Evolutionary conservation across 2,888 invertebrate genomes (phyloP).

Genomic region (Eupithecia exiguata): DNA sequence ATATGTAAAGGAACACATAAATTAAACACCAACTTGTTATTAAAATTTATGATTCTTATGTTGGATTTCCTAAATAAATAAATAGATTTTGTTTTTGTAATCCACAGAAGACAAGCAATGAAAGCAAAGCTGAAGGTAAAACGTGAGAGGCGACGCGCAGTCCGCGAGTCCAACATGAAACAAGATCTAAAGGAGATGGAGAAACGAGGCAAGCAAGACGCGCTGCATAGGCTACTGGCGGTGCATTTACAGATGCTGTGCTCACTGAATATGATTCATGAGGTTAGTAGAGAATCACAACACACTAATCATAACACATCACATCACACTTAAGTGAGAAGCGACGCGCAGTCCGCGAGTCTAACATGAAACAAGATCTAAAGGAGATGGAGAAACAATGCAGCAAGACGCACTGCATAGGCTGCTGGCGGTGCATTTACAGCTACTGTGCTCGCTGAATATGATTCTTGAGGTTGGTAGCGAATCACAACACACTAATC

Average conservation of each 20-base stretch:
- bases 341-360: slow-evolving; percentile 53
- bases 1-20: no score
- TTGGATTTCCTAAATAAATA: background rate
- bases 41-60: no score
- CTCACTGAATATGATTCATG: slow-evolving; percentile 80
- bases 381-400: slow-evolving; percentile 70
- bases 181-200: slow-evolving; percentile 69
- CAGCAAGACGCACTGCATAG: slow-evolving; percentile 82
- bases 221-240: slow-evolving; percentile 83
- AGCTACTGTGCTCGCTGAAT: slow-evolving; percentile 86
- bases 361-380: slow-evolving; percentile 72
- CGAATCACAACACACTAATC: background rate
- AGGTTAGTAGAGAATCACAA: slow-evolving; percentile 54
- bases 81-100: background rate
- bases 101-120: slow-evolving; percentile 61
- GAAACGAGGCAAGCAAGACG: slow-evolving; percentile 76
- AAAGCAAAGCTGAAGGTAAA: slow-evolving; percentile 66
- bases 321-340: no score
- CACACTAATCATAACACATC: background rate
- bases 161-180: slow-evolving; percentile 73
- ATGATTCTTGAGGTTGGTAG: slow-evolving; percentile 70
- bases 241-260: slow-evolving; percentile 88
- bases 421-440: slow-evolving; percentile 86
- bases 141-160: slow-evolving; percentile 66
- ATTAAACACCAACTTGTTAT: no score